Base-by-base conservation (phyloP, 1,140 invertebrate species). In the Saccostrea echinata region DNA sequence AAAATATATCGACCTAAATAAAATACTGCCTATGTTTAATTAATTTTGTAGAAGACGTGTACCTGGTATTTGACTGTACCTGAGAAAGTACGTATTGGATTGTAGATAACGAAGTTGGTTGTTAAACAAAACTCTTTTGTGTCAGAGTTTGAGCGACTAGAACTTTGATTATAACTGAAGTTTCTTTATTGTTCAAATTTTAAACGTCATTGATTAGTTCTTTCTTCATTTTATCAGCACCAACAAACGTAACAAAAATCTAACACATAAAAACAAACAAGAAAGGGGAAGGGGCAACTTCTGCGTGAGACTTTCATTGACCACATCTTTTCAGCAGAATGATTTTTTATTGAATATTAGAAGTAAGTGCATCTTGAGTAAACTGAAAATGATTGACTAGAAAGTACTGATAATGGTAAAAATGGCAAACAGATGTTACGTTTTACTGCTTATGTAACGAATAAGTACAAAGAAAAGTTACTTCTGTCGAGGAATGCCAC, bases 71-170 rank as follows among this genome's bases (percentile, higher is more conserved):
- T 76, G 68, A 76, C 68, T 27, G 30, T 12, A 6, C 64, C 64
- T 13, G 12, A 13, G 27, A 27, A 76, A 76, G 43, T 43, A 43
- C 24, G 27, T 76, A 76, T 76, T 76, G 68, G 27, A 76, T 76
- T 76, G 68, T 76, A 76, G 68, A 76, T 76, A 76, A 76, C 68
- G 64, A 71, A 27, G 64, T 71, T 71, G 8, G 64, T 30, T 12
- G 64, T 71, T 71, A 30, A 76, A 76, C 68, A 76, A 76, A 76
- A 76, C 68, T 76, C 68, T 76, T 76, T 76, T 76, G 68, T 76
- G 11, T 11, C 27, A 24, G 27, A 76, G 24, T 76, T 33, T 76
- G 27, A 16, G 27, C 11, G 27, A 76, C 27, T 76, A 30, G 11
- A 76, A 33, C 6, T 16, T 76, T 76, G 68, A 76, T 76, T 76